These are phyloP conservation scores for Melanerpes aurifrons DNA, from an alignment of 2,113 vertebrate genomes.

Conservation along the genomic window DNA sequence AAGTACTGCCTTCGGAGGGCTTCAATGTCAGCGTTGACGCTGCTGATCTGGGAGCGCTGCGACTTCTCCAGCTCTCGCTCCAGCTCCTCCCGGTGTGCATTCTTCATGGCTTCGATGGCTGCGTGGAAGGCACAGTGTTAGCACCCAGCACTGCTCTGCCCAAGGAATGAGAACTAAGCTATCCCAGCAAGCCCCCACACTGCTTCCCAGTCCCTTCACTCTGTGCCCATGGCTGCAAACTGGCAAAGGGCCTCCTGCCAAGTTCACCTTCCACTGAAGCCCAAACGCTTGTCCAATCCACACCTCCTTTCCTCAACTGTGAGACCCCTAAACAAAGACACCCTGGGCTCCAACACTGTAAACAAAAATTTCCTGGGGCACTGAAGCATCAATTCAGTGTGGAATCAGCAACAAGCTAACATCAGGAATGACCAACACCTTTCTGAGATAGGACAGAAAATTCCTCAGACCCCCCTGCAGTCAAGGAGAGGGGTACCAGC, in stretches of 20 bases:
- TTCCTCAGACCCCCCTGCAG: background rate
- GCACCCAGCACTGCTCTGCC: background rate
- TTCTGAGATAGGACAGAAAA: background rate
- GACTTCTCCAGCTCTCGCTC: conserved; percentile 89
- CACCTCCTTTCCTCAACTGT: background rate
- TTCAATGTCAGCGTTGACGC: conserved; percentile 90
- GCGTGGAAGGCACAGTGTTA: background rate
- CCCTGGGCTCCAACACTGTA: background rate
- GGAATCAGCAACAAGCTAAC: background rate
- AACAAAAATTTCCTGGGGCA: background rate
- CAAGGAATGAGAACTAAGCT: fast-evolving
- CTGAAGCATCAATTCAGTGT: background rate
- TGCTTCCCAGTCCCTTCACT: background rate
- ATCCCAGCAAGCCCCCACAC: background rate
- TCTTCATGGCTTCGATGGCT: conserved; percentile 99
- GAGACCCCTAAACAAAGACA: background rate
- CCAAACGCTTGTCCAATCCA: background rate
- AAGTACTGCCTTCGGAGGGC: conserved; percentile 90
- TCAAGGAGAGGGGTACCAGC: background rate
- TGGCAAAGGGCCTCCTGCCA: background rate
- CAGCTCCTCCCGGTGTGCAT: conserved; percentile 93
- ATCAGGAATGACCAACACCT: background rate
- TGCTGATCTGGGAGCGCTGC: conserved; percentile 91
- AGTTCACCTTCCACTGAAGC: background rate
- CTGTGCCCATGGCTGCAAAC: background rate